Evolutionary conservation across 2,797 vertebrate genomes (phyloP).

Genomic region (Amblyopsis hoosieri): DNA sequence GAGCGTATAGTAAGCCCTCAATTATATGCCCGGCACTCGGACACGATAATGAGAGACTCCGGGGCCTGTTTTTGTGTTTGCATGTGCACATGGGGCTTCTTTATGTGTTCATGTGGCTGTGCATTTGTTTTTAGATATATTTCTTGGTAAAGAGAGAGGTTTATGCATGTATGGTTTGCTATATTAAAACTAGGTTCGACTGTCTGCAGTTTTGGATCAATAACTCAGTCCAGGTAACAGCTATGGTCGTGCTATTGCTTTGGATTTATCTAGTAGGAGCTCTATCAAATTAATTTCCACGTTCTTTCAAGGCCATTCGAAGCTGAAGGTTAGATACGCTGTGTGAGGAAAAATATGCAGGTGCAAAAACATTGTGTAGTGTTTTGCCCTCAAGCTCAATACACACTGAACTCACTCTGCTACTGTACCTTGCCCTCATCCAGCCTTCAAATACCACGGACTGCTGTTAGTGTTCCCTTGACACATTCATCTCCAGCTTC

Average conservation of each 20-base stretch:
- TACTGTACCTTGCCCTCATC: slow-evolving; percentile 32
- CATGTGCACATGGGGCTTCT: slow-evolving; percentile 16
- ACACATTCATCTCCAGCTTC: slow-evolving; percentile 12
- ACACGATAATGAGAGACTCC: slow-evolving; percentile 46
- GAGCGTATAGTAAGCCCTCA: slow-evolving; percentile 67
- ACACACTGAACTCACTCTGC: slow-evolving; percentile 54
- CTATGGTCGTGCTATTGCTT: too few species aligned
- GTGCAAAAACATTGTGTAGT: slow-evolving; percentile 36
- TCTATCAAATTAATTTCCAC: slow-evolving; percentile 32
- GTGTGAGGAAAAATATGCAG: slow-evolving; percentile 14
- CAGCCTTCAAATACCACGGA: slow-evolving; percentile 39
- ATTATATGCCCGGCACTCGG: slow-evolving; percentile 68
- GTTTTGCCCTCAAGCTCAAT: slow-evolving; percentile 48
- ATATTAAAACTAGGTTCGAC: neutral
- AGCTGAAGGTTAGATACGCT: slow-evolving; percentile 45
- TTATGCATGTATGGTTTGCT: too few species aligned
- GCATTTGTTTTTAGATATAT: neutral
- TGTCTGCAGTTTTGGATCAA: neutral
- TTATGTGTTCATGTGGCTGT: slow-evolving; percentile 24
- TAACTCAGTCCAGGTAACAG: neutral
- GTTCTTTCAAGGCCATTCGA: slow-evolving; percentile 58
- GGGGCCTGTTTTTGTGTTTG: slow-evolving; percentile 47
- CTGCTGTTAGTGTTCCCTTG: slow-evolving; percentile 13
- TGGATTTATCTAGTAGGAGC: neutral
- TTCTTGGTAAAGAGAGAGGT: neutral